These are phyloP conservation scores for Varecia variegata DNA, from an alignment of 2,797 vertebrate genomes.

Conservation along the genomic window DNA sequence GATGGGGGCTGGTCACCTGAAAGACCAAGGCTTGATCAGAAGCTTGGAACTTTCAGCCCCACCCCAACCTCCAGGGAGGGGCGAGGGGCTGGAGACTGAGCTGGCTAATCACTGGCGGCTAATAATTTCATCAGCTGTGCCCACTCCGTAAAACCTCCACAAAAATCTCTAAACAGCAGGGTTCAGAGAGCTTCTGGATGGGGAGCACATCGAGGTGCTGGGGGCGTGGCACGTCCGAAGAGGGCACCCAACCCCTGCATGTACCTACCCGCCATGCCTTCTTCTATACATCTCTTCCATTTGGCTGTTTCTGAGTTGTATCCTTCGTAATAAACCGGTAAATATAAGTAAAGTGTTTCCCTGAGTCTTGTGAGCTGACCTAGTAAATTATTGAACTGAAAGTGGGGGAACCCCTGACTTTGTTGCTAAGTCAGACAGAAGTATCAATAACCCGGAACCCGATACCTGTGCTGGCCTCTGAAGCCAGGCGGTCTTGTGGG, in stretches of 20 bases:
- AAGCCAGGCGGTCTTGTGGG: neutral
- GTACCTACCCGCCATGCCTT: neutral
- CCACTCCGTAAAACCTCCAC: neutral
- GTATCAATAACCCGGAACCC: neutral
- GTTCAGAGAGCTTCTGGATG: neutral
- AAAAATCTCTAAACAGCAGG: neutral
- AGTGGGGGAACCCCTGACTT: neutral
- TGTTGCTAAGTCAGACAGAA: neutral
- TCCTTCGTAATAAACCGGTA: neutral
- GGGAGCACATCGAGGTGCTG: neutral
- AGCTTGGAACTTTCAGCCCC: neutral
- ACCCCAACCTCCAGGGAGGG: neutral
- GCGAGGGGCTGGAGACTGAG: neutral
- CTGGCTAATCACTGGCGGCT: neutral
- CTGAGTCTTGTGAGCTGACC: neutral
- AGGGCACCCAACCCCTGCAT: neutral
- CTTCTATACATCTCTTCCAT: neutral
- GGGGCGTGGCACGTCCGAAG: neutral
- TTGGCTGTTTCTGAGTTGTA: neutral
- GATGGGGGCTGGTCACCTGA: neutral
- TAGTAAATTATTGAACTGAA: neutral
- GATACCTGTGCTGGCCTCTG: neutral
- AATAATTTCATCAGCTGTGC: neutral
- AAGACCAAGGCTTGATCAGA: neutral
- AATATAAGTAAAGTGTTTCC: neutral